Conservation (phyloP, 2,113 vertebrate genomes). For the Chascanopsetta lugubris region DNA sequence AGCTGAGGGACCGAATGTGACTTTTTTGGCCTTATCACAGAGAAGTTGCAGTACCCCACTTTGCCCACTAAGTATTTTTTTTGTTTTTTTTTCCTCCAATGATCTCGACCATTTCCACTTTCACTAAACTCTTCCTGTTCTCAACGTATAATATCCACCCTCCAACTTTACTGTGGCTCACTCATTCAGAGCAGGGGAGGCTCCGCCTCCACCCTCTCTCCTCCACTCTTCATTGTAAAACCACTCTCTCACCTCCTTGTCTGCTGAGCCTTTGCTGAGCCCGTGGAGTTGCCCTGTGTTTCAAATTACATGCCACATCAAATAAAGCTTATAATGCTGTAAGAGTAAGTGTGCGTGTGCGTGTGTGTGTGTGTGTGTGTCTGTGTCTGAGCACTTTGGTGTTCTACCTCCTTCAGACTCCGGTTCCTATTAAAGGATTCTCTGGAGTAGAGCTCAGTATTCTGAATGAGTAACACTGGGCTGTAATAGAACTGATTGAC, state of each 20-base stretch:
- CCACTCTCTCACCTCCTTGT: constrained; percentile 11
- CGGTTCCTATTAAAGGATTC: constrained; percentile 60
- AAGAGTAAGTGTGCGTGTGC: constrained; percentile 4
- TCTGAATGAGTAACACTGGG: constrained; percentile 52
- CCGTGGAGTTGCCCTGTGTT: constrained; percentile 59
- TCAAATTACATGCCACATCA: constrained; percentile 72
- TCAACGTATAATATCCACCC: not conserved
- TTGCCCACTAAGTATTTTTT: no score
- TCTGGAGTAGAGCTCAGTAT: constrained; percentile 56
- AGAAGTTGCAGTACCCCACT: no score
- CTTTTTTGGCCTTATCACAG: no score
- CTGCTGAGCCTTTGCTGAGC: constrained; percentile 26
- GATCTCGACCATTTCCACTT: no score
- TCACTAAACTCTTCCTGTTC: not conserved
- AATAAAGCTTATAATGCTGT: constrained; percentile 56
- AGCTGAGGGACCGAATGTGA: no score
- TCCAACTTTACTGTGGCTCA: not conserved
- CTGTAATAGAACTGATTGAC: constrained; percentile 60
- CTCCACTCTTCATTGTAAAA: not conserved
- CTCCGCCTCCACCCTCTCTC: not conserved
- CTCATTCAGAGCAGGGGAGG: no score
- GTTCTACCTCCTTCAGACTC: constrained; percentile 50
- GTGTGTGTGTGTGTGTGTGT: constrained; percentile 30
- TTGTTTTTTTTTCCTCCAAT: no score
- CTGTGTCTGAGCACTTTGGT: constrained; percentile 28